Conservation (phyloP, 2,888 invertebrate genomes). For the Altica lythri region DNA sequence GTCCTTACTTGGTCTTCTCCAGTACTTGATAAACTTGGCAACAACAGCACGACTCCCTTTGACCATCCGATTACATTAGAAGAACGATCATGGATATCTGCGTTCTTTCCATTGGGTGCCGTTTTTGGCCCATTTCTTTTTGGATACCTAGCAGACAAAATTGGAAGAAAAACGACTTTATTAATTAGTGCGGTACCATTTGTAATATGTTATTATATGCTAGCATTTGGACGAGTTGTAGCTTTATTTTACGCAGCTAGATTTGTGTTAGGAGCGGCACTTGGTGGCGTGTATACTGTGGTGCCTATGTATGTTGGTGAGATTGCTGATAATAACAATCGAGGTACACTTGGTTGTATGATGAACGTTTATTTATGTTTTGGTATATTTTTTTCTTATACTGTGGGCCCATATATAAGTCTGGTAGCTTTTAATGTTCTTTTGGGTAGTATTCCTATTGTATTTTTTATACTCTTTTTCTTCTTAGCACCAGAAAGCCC, state of each 20-base stretch:
- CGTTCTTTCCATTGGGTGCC: slow-evolving; percentile 54
- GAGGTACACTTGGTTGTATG: slow-evolving; percentile 81
- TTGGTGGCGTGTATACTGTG: slow-evolving; percentile 74
- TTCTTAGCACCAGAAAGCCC: slow-evolving; percentile 84
- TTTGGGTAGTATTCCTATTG: slow-evolving; percentile 58
- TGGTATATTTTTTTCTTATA: slow-evolving; percentile 72
- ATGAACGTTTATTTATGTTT: slow-evolving; percentile 73
- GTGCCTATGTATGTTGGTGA: slow-evolving; percentile 88
- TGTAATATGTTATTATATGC: slow-evolving; percentile 71
- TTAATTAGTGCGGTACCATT: slow-evolving; percentile 65
- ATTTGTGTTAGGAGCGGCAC: slow-evolving; percentile 67
- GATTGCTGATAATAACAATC: slow-evolving; percentile 75
- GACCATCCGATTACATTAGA: slow-evolving; percentile 42
- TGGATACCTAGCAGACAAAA: slow-evolving; percentile 67
- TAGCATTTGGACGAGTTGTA: slow-evolving; percentile 62
- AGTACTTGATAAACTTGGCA: slow-evolving; percentile 32
- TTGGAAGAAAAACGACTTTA: slow-evolving; percentile 71
- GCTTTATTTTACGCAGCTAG: slow-evolving; percentile 62
- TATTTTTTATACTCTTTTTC: slow-evolving; percentile 64
- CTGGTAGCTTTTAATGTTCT: slow-evolving; percentile 67
- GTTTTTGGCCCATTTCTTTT: slow-evolving; percentile 68
- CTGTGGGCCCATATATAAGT: slow-evolving; percentile 71
- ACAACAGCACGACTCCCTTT: slow-evolving; percentile 51
- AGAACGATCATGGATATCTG: slow-evolving; percentile 60
- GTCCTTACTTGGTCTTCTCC: slow-evolving; percentile 55